Base-by-base conservation (phyloP, 2,797 vertebrate species). In the Coregonus ussuriensis region DNA sequence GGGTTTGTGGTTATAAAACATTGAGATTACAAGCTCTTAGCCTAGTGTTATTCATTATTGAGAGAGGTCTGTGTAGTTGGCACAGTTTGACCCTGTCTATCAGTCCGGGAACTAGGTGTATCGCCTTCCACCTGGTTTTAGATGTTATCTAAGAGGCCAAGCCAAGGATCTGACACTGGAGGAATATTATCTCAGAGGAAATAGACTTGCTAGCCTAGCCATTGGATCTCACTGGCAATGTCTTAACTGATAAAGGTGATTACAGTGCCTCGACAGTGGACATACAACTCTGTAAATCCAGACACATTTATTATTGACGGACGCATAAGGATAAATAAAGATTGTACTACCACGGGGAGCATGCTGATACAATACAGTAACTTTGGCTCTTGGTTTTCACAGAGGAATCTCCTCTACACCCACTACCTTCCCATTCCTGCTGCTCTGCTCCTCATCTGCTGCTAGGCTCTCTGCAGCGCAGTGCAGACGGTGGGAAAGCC, bases 401-500 rank as follows among this genome's bases (percentile, higher is more conserved):
- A 70, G 66, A 80, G 77, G 83, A 89, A 83, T 76, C 86, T 87
- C 77, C 77, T 75, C 76, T 85, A 84, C 83, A 86, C 74, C 74
- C 77, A 75, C 81, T 63, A 75, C 52, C 85, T 84, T 88, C 79
- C 75, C 85, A 83, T 73, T 66, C 7, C 21, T 54, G 35, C 4
- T 51, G 62, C 66, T 71, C 21, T 37, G 35, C 7, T 51, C 63
- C 31, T 62, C 47, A 65, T 83, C 87, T 82, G 76, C 75, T 83
- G 82, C 67, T 56, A 72, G 67, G 65, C n/a, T 56, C 67, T 52
- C 25, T 14, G 25, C 52, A 62, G 69, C 14, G 29, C 71, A 33
- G 35, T 72, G 74, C 83, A 88, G 88, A 92, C 90, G 88, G 86
- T 94, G 92, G 92, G 91, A 93, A 94, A 91, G 85, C 86, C 84